A percentile compares a stretch with the other conserved stretches of the same genome.
These are phyloP conservation scores for Sceloporus undulatus DNA, from an alignment of 2,113 vertebrate species.

Conservation along the genomic window DNA sequence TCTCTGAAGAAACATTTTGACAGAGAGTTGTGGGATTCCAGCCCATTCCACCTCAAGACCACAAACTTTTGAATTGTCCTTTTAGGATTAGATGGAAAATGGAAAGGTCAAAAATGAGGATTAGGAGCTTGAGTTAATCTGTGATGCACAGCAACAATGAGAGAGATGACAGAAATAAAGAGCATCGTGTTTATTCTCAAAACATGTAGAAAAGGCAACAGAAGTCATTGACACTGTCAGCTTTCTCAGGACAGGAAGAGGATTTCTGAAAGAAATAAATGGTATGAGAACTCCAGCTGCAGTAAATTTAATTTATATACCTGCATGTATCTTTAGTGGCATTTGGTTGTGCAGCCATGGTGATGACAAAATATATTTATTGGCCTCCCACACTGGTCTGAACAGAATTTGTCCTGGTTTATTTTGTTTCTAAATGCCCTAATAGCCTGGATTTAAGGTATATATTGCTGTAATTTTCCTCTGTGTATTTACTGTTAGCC, in stretches of 20 bases:
- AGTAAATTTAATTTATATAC: background rate
- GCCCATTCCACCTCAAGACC: background rate
- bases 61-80: background rate
- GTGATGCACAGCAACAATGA: too few relatives aligned
- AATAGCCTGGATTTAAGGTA: background rate
- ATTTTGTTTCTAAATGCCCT: conserved; percentile 24
- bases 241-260: background rate
- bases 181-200: background rate
- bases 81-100: too few relatives aligned
- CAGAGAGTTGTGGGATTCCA: too few relatives aligned
- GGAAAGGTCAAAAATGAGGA: background rate
- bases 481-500: background rate
- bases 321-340: background rate
- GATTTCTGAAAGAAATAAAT: background rate
- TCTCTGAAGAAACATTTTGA: too few relatives aligned
- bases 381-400: background rate
- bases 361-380: background rate
- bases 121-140: background rate
- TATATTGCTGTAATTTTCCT: background rate
- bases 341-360: background rate
- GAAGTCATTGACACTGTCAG: background rate
- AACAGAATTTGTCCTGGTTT: background rate
- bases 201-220: background rate
- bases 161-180: too few relatives aligned
- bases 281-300: background rate